Evolutionary conservation across 2,797 vertebrate species (phyloP).

Genomic region (Varecia variegata): DNA sequence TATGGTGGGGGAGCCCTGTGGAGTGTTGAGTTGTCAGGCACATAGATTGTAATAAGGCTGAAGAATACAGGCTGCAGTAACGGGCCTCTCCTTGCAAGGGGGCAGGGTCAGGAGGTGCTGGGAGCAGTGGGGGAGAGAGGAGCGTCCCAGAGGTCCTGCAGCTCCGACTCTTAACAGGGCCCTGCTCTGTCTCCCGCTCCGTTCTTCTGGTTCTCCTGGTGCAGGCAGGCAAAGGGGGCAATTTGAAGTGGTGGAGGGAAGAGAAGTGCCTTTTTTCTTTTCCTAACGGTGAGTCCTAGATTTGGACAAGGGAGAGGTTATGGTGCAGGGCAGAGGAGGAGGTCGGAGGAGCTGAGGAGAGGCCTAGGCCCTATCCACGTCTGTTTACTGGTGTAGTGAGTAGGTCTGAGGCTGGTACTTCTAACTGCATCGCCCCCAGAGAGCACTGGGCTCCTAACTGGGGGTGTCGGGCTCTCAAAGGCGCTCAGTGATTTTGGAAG

Average conservation of each 20-base stretch:
- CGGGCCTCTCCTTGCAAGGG: constrained; percentile 28
- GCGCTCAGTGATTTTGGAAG: constrained; percentile 35
- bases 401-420: neutral
- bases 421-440: neutral
- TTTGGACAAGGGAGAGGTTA: constrained; percentile 11
- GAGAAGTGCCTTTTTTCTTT: constrained; percentile 25
- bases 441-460: neutral
- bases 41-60: constrained; percentile 74
- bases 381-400: neutral
- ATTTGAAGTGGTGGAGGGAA: neutral
- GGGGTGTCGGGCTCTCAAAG: neutral
- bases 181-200: neutral
- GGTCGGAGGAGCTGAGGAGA: neutral
- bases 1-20: constrained; percentile 59
- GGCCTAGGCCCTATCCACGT: neutral
- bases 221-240: neutral
- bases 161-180: neutral
- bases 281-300: constrained; percentile 23
- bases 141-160: neutral
- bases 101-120: neutral
- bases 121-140: neutral
- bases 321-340: neutral
- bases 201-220: neutral
- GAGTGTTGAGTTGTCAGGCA: constrained; percentile 73
- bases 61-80: constrained; percentile 49